Evolutionary conservation across 2,888 invertebrate species (phyloP).

Genomic region (Polyommatus icarus): DNA sequence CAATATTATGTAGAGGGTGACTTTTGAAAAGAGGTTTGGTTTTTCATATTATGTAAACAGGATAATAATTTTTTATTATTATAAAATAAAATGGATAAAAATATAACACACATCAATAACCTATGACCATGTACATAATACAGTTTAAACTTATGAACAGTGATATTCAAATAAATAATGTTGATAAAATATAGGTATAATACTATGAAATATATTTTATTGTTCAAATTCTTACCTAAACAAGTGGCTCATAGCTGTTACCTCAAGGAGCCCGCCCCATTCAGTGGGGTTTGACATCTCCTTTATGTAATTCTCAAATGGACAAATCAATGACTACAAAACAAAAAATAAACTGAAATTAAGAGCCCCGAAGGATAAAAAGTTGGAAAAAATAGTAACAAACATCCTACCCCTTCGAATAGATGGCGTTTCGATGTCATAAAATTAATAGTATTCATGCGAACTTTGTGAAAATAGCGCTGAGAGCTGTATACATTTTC

Average conservation of each 20-base stretch:
- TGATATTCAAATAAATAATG: neutral
- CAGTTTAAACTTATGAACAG: neutral
- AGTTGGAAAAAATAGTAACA: slow-evolving; percentile 42
- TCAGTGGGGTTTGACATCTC: slow-evolving; percentile 85
- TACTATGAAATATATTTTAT: neutral
- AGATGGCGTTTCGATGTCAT: slow-evolving; percentile 83
- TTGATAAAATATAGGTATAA: neutral
- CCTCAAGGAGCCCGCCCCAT: slow-evolving; percentile 85
- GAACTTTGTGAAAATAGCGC: slow-evolving; percentile 86
- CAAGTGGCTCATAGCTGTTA: slow-evolving; percentile 85
- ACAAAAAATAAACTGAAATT: slow-evolving; percentile 48
- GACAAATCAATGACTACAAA: slow-evolving; percentile 81
- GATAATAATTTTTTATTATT: neutral
- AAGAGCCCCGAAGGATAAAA: slow-evolving; percentile 1
- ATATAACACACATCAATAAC: neutral
- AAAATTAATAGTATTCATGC: slow-evolving; percentile 86
- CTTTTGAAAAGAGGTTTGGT: neutral
- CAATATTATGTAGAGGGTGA: neutral
- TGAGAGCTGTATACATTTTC: slow-evolving; percentile 89
- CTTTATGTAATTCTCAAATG: slow-evolving; percentile 84
- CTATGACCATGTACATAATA: neutral
- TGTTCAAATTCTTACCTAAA: slow-evolving; percentile 79
- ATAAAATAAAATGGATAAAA: neutral
- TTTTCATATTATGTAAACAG: neutral
- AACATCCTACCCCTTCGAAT: slow-evolving; percentile 81